Evolutionary conservation across 2,888 invertebrate genomes (phyloP), one percentile per base, ranked within the genome.

Genomic region (Nomada hirtipes): DNA sequence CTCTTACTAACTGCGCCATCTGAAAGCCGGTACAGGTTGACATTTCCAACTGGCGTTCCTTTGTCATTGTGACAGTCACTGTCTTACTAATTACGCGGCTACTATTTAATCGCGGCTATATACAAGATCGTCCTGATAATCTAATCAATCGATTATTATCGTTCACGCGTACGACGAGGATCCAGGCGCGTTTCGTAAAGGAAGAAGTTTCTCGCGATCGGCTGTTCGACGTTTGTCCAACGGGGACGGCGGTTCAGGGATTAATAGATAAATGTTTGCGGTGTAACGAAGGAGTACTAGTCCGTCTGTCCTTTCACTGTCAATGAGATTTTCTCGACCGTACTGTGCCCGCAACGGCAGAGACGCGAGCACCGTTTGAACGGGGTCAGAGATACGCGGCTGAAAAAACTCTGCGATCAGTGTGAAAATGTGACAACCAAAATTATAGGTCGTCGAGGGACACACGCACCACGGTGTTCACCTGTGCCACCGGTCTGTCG

Each of bases 1-100:
- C 94, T 90, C 93, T 93, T 79, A 96, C 93, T 91, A 95, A 89
- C 91, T 95, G 91, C 86, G 95, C 95, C 97, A 97, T 97, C 93
- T 93, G 90, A 20, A 89, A 92, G 2, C 11, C 0, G 3, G 44
- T 9, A 20, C 9, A 29, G 44, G 55, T 36, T 57, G 20, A 15
- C 29, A 0, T 18, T 42, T 18, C 42, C 36, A 36, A 36, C 36
- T 36, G 1, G 36, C 4, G 36, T 36, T 36, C 36, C 36, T 7
- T 7, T 36, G 36, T 4, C 9, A 1, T 36, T 36, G 7, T 7
- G 4, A 47, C 47, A 11, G 13, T 1, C 1, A 13, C 47, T 15
- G 2, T 15, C 13, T 47, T 15, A 11, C 11, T 47, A 47, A 47
- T 47, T 36, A 36, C 36, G 36, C 0, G 7, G 36, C 36, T 36